Evolutionary conservation across 2,113 vertebrate genomes (phyloP).

Genomic region (Lanius ludovicianus): DNA sequence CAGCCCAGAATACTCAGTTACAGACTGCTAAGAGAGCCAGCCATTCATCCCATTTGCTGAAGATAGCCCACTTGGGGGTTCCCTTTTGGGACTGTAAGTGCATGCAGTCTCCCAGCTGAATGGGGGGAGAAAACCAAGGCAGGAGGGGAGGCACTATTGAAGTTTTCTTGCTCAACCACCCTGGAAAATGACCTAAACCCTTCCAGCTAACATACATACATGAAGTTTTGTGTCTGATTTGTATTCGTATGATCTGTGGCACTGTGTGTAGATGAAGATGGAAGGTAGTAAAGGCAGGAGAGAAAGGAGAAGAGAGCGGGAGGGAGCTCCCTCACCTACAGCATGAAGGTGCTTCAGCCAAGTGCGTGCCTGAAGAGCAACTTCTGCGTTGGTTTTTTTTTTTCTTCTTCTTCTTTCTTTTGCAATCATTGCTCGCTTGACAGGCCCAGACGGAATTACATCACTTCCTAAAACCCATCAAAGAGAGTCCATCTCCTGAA

Average conservation of each 20-base stretch:
- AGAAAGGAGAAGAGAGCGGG: not conserved
- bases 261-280: not conserved
- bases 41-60: not conserved
- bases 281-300: not conserved
- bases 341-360: not conserved
- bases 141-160: not conserved
- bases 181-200: not conserved
- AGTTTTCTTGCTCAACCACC: not conserved
- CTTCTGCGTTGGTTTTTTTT: not conserved
- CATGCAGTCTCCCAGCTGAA: fast-evolving
- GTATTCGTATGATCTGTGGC: not conserved
- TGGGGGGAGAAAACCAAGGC: not conserved
- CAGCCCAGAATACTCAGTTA: not conserved
- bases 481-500: conserved; percentile 76
- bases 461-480: conserved; percentile 88
- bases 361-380: conserved; percentile 52
- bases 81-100: not conserved
- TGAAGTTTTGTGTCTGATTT: not conserved
- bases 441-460: conserved; percentile 87
- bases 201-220: not conserved
- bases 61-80: not conserved
- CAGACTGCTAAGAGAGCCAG: not conserved
- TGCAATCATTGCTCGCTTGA: conserved; percentile 80
- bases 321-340: not conserved
- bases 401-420: conserved; percentile 32